Percentiles rank a stretch among this genome's conserved stretches.
Evolutionary conservation across 2,113 vertebrate species (phyloP).

Genomic region (Xenotilapia caudafasciata): DNA sequence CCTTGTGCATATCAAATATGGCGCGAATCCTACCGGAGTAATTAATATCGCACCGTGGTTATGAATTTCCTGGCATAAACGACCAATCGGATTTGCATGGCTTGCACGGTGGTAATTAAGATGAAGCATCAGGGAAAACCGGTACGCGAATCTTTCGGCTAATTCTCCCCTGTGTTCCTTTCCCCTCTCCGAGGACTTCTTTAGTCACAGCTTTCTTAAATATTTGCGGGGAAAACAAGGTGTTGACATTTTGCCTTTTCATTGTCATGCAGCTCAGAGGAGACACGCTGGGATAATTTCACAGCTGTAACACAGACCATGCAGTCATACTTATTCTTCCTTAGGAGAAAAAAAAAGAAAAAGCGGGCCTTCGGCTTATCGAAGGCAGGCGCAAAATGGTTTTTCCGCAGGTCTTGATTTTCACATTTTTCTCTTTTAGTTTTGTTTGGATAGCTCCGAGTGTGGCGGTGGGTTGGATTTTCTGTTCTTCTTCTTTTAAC

Average conservation of each 20-base stretch:
- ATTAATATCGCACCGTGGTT: slow-evolving; percentile 70
- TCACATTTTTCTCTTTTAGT: neutral
- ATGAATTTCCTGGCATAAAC: slow-evolving; percentile 72
- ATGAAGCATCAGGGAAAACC: slow-evolving; percentile 40
- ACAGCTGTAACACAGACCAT: slow-evolving; percentile 1
- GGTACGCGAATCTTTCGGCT: slow-evolving; percentile 30
- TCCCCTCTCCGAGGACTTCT: neutral
- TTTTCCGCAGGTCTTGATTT: slow-evolving; percentile 40
- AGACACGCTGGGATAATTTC: slow-evolving; percentile 27
- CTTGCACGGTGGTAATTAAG: slow-evolving; percentile 58
- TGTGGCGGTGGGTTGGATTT: neutral
- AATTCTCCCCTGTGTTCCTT: slow-evolving; percentile 3
- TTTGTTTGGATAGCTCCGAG: neutral
- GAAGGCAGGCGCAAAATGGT: neutral
- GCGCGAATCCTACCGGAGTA: slow-evolving; percentile 60
- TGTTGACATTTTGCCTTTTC: slow-evolving; percentile 44
- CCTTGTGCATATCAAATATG: slow-evolving; percentile 70
- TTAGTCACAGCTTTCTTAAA: slow-evolving; percentile 38
- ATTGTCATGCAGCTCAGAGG: neutral
- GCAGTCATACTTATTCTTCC: neutral
- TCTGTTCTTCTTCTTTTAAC: neutral
- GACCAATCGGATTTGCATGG: slow-evolving; percentile 67
- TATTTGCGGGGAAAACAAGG: slow-evolving; percentile 11
- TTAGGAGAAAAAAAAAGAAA: neutral
- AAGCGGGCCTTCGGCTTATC: neutral